Conservation (phyloP, 2,797 vertebrate species). For the Melanotaenia trifasciata region DNA sequence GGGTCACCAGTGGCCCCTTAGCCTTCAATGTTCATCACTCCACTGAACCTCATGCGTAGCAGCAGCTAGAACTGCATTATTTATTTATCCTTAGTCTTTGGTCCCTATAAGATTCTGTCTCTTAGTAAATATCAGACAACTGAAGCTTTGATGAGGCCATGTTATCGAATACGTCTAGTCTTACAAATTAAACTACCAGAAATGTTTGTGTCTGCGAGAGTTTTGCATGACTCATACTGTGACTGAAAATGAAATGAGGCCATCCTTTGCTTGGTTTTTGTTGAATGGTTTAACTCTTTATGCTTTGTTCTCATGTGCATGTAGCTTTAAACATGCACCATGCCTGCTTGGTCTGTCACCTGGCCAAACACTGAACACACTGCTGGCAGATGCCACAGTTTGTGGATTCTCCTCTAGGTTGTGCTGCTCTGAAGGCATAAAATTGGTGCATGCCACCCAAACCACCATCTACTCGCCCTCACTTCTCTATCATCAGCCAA, state of each 20-base stretch:
- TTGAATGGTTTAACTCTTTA: slow-evolving; percentile 39
- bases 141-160: slow-evolving; percentile 54
- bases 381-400: slow-evolving; percentile 69
- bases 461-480: slow-evolving; percentile 53
- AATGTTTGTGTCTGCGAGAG: slow-evolving; percentile 44
- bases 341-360: slow-evolving; percentile 53
- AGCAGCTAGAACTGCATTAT: slow-evolving; percentile 44
- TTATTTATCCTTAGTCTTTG: slow-evolving; percentile 49
- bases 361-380: slow-evolving; percentile 58
- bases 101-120: slow-evolving; percentile 42
- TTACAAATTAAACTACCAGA: slow-evolving; percentile 31
- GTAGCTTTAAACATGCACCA: slow-evolving; percentile 16
- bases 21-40: slow-evolving; percentile 67
- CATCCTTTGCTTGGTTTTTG: slow-evolving; percentile 49
- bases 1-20: slow-evolving; percentile 73
- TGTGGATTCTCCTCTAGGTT: slow-evolving; percentile 71
- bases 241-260: slow-evolving; percentile 31
- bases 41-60: slow-evolving; percentile 45
- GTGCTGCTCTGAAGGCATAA: slow-evolving; percentile 53
- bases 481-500: slow-evolving; percentile 62
- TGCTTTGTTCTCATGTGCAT: slow-evolving; percentile 51
- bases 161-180: slow-evolving; percentile 51
- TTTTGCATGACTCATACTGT: slow-evolving; percentile 46
- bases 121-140: slow-evolving; percentile 41
- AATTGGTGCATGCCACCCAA: slow-evolving; percentile 74